A percentile compares a stretch with the other conserved stretches of the same genome.
Conservation (phyloP, 2,797 vertebrate species). For the Gallinago stenura region DNA sequence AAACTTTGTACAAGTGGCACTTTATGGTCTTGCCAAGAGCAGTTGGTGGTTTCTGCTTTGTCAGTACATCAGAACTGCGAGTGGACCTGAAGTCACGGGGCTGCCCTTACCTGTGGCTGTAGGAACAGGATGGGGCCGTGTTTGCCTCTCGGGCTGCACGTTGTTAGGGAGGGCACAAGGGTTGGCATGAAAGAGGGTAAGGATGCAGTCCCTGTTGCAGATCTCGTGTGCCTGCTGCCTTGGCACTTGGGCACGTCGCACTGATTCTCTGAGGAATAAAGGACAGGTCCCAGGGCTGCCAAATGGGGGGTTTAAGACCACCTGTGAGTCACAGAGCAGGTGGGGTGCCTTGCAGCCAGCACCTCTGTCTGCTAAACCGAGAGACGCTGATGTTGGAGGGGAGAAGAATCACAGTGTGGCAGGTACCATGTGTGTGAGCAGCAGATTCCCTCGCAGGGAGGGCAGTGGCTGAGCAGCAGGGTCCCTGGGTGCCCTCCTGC, state of each 20-base stretch:
- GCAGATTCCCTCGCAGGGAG: background rate
- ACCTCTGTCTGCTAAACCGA: background rate
- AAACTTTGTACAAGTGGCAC: background rate
- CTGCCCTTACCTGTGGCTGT: background rate
- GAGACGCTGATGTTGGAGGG: fast-evolving
- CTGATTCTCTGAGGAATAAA: background rate
- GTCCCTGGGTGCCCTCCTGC: background rate
- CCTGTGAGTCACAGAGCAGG: background rate
- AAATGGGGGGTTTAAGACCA: background rate
- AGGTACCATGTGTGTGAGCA: background rate
- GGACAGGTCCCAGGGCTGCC: background rate
- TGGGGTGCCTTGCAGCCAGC: background rate
- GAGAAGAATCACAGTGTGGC: background rate
- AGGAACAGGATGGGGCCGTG: background rate
- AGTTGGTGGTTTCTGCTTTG: background rate
- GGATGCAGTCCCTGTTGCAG: background rate
- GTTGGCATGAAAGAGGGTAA: background rate
- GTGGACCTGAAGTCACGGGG: fast-evolving
- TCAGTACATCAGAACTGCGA: background rate
- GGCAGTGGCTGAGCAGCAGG: background rate
- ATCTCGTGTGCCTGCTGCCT: background rate
- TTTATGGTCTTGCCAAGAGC: background rate
- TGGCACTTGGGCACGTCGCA: background rate
- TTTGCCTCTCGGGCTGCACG: background rate
- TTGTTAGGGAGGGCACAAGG: background rate